Percentiles rank a stretch among this genome's conserved stretches.
Conservation (phyloP, 2,113 vertebrate species). For the Engraulis encrasicolus region DNA sequence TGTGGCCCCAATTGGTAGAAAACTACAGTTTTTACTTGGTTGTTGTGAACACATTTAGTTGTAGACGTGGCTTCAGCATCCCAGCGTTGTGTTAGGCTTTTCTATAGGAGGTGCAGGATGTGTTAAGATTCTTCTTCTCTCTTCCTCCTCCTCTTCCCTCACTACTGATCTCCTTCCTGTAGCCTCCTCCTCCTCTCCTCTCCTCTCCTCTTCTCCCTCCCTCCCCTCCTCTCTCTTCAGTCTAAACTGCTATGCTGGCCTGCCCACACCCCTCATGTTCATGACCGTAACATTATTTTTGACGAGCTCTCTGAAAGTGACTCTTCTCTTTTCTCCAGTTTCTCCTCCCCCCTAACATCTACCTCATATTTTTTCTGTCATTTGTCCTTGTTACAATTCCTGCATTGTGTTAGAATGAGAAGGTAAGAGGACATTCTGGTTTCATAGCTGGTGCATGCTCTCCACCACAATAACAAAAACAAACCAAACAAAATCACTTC, state of each 20-base stretch:
- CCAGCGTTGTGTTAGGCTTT: neutral
- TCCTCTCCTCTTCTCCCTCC: constrained; percentile 59
- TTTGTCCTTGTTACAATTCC: constrained; percentile 95
- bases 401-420: constrained; percentile 99
- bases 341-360: constrained; percentile 92
- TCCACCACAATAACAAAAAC: constrained; percentile 42
- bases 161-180: constrained; percentile 49
- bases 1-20: neutral
- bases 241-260: constrained; percentile 62
- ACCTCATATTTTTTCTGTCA: constrained; percentile 97
- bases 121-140: neutral
- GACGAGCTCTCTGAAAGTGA: constrained; percentile 75
- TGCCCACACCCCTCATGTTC: constrained; percentile 67
- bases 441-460: constrained; percentile 90
- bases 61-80: neutral
- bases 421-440: constrained; percentile 96
- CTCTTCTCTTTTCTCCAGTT: constrained; percentile 68
- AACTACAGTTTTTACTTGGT: neutral
- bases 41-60: neutral
- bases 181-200: constrained; percentile 55
- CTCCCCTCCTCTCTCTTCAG: constrained; percentile 42
- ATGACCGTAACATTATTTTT: constrained; percentile 75
- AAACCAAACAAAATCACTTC: constrained; percentile 59
- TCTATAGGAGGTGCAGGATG: neutral
- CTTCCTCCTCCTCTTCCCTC: neutral